Percentiles rank a stretch among this genome's conserved stretches.
Conservation (phyloP, 1,140 invertebrate genomes). For the Pteromalus puparum region DNA sequence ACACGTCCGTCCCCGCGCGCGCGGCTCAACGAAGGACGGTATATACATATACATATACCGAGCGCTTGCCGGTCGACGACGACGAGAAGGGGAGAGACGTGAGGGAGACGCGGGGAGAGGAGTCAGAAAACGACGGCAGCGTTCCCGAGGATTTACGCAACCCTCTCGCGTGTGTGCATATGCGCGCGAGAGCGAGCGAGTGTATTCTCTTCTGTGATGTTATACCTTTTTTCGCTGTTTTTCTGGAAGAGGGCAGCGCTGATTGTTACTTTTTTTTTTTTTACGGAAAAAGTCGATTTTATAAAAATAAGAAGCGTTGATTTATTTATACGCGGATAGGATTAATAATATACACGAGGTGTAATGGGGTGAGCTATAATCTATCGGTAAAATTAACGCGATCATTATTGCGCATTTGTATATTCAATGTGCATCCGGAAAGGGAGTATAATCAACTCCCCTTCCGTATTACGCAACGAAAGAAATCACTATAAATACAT, state of each 20-base stretch:
- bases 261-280: not conserved
- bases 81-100: slow-evolving; percentile 17
- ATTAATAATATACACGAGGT: not conserved
- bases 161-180: slow-evolving; percentile 58
- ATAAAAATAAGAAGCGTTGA: not conserved
- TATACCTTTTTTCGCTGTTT: not conserved
- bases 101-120: slow-evolving; percentile 42
- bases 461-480: too few relatives aligned
- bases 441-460: not conserved
- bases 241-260: not conserved
- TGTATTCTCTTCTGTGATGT: slow-evolving; percentile 8
- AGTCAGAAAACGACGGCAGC: slow-evolving; percentile 46
- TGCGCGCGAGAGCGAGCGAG: not conserved
- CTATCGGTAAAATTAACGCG: not conserved
- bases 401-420: too few relatives aligned
- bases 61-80: not conserved
- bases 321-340: not conserved
- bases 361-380: not conserved
- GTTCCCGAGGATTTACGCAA: slow-evolving; percentile 68
- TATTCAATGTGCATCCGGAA: not conserved
- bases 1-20: slow-evolving; percentile 48
- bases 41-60: not conserved
- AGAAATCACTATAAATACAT: not conserved
- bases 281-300: not conserved
- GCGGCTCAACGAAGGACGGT: slow-evolving; percentile 39